phyloP scores from a whole-genome alignment of 2,113 vertebrate species.

The Mola mola region DNA sequence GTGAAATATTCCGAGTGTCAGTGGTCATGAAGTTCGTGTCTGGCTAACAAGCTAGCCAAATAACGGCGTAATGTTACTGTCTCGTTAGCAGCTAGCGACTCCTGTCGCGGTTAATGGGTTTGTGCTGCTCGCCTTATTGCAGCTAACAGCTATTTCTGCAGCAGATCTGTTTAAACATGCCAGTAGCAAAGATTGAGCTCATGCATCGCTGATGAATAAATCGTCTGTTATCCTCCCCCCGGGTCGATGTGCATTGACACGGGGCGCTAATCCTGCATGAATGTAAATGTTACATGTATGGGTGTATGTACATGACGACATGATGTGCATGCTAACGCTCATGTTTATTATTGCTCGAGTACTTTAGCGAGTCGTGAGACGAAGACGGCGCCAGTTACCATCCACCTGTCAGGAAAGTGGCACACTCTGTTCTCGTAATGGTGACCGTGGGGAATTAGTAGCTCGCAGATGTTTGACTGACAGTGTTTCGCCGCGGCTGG shows the following conservation, averaged over 20 bases:
- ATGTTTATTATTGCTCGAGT: constrained; percentile 9
- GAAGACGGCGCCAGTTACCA: neutral
- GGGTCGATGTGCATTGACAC: constrained; percentile 35
- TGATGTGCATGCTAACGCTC: constrained; percentile 54
- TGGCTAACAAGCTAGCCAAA: constrained; percentile 76
- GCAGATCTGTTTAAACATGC: neutral
- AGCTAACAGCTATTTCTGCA: neutral
- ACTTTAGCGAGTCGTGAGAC: constrained; percentile 3
- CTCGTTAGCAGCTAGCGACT: constrained; percentile 67
- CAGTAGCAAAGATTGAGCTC: neutral
- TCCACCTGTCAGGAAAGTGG: constrained; percentile 39
- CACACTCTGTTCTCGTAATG: constrained; percentile 68
- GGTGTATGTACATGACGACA: constrained; percentile 52
- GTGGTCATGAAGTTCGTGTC: constrained; percentile 76
- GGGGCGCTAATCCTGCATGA: neutral
- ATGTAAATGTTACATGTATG: constrained; percentile 17
- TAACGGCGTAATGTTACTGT: constrained; percentile 54
- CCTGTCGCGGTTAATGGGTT: constrained; percentile 2
- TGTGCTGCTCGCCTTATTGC: neutral
- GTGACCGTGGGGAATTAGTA: constrained; percentile 60
- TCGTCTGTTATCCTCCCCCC: constrained; percentile 22
- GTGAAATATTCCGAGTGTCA: constrained; percentile 63
- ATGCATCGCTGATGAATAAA: constrained; percentile 6
- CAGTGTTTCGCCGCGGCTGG: constrained; percentile 58
- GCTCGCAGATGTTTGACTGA: constrained; percentile 74